Evolutionary conservation across 2,888 invertebrate species (phyloP).

Genomic region (Toxonevra muliebris): DNA sequence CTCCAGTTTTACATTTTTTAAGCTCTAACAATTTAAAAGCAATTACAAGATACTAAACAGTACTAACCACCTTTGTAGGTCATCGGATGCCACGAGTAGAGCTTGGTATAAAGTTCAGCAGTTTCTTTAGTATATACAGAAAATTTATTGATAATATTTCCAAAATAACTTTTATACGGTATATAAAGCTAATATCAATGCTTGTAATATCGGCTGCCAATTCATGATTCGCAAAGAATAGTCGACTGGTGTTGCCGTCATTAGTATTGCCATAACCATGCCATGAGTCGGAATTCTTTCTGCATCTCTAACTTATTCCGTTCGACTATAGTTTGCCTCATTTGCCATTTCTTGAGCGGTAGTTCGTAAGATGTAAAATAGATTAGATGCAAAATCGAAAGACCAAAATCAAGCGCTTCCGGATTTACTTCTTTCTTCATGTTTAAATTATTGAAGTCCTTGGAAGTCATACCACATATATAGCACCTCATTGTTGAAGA

Average conservation of each 20-base stretch:
- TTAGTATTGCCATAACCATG: no score
- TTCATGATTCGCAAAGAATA: slow-evolving; percentile 7
- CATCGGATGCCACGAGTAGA: neutral
- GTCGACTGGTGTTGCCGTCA: neutral
- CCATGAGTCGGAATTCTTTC: neutral
- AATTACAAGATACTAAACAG: no score
- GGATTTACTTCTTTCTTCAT: neutral
- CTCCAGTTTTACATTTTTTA: no score
- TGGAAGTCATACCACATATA: slow-evolving; percentile 3
- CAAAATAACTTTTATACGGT: slow-evolving; percentile 7
- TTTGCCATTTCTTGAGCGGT: slow-evolving; percentile 3
- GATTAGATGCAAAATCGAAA: slow-evolving; percentile 5
- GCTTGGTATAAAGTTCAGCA: neutral
- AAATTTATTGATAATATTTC: neutral
- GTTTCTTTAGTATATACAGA: neutral
- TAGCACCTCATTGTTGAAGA: slow-evolving; percentile 4
- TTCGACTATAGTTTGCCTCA: neutral
- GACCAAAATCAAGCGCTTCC: slow-evolving; percentile 2
- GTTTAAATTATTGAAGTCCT: neutral
- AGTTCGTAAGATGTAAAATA: neutral
- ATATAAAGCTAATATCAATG: neutral
- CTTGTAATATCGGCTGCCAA: slow-evolving; percentile 1
- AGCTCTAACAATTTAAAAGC: no score
- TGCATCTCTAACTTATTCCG: slow-evolving; percentile 4
- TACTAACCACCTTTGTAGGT: no score